Evolutionary conservation across 2,113 vertebrate genomes (phyloP), one percentile per base, ranked within the genome.

Genomic region (Lamprologus ornatipinnis): DNA sequence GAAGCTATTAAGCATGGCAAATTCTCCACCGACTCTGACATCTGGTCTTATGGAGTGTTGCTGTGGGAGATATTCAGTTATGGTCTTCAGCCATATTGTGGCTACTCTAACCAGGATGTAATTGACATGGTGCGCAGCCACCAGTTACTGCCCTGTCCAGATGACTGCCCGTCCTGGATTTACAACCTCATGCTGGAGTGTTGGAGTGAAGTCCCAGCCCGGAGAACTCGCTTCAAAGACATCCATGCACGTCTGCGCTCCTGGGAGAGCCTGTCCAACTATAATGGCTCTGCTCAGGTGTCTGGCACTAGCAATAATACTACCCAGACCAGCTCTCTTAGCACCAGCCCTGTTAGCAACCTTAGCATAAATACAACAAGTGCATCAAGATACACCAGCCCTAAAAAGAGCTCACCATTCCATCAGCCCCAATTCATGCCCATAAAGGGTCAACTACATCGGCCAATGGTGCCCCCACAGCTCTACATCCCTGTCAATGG

Each of bases 31-130:
- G 98, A 99, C 95, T 99, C 99, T 0, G 98, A 99, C 95, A 97
- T 99, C 93, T 99, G 99, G 99, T 97, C 99, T 8, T 99, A 98
- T 0, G 98, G 99, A 2, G 98, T 99, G 84, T 94, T 99, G 58
- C 89, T 99, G 35, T 99, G 99, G 99, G 99, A 99, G 96, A 98
- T 98, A 73, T 99, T 98, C 94, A 99, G 98, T 94, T 99, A 99
- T 2, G 99, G 99, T 84, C 96, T 99, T 88, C 99, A 99, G 94
- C 99, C 99, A 3, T 99, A 99, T 70, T 99, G 98, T 45, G 98
- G 99, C 73, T 98, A 97, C 93, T 98, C 98, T 81, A 99, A 99
- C 94, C 98, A 99, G 92, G 98, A 99, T 73, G 98, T 99, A 85
- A 97, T 99, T 3, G 98, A 99, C 95, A 98, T 99, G 98, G 97